These are phyloP conservation scores for Tupaia chinensis DNA, from an alignment of 2,113 vertebrate genomes.

Conservation along the genomic window DNA sequence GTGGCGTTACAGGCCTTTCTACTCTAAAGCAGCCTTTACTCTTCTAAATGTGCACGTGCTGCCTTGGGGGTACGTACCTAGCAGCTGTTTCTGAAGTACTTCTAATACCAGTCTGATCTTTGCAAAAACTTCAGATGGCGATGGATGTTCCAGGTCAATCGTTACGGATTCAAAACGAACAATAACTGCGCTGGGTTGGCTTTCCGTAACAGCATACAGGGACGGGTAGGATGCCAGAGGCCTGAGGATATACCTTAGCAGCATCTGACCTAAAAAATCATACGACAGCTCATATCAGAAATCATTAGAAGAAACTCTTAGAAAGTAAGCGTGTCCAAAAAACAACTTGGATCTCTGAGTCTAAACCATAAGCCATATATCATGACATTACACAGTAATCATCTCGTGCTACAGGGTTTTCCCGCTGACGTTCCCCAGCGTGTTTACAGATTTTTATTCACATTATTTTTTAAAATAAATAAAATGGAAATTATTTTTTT, in stretches of 20 bases:
- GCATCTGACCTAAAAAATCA: constrained; percentile 90
- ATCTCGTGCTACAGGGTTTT: not conserved
- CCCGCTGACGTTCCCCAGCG: not conserved
- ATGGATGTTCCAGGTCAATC: constrained; percentile 84
- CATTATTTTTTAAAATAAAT: constrained; percentile 8
- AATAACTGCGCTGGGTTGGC: constrained; percentile 83
- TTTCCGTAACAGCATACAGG: constrained; percentile 87
- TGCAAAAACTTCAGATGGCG: constrained; percentile 92
- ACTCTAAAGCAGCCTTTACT: not conserved
- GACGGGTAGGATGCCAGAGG: constrained; percentile 90
- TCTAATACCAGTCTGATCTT: constrained; percentile 92
- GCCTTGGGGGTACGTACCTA: constrained; percentile 87
- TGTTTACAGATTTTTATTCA: constrained; percentile 17
- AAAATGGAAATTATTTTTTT: not conserved
- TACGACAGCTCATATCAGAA: not conserved
- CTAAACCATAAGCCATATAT: constrained; percentile 16
- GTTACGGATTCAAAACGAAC: constrained; percentile 87
- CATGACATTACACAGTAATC: not conserved
- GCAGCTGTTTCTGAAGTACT: constrained; percentile 90
- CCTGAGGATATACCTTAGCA: constrained; percentile 94
- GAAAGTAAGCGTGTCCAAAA: not conserved
- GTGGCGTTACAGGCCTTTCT: not conserved
- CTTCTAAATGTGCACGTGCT: not conserved
- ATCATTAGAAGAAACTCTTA: constrained; percentile 5
- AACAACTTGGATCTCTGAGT: not conserved